Conservation (phyloP, 2,888 invertebrate species). For the Parnassius orleans region DNA sequence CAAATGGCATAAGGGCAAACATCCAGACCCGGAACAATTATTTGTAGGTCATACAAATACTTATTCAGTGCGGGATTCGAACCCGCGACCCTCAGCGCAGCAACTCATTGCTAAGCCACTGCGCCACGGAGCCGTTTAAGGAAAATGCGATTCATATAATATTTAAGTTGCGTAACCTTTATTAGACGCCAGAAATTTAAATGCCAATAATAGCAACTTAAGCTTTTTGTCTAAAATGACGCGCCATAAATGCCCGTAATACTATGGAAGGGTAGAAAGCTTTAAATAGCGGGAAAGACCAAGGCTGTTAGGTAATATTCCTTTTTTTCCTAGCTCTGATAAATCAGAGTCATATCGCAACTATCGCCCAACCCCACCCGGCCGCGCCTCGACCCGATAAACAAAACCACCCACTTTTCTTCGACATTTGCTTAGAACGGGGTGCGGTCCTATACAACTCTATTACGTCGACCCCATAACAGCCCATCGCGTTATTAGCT, state of each 20-base stretch:
- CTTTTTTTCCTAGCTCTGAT: constrained; percentile 54
- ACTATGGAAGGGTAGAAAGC: constrained; percentile 22
- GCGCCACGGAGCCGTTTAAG: no score
- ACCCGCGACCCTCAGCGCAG: no score
- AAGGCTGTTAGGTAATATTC: constrained; percentile 52
- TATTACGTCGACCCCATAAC: constrained; percentile 57
- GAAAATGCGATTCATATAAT: no score
- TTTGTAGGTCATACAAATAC: no score
- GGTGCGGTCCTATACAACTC: constrained; percentile 65
- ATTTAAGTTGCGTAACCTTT: no score
- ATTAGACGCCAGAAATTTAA: constrained; percentile 1
- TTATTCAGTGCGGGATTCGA: no score
- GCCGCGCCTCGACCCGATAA: constrained; percentile 61
- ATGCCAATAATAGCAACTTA: constrained; percentile 18
- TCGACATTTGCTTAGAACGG: constrained; percentile 61
- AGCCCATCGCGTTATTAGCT: constrained; percentile 56
- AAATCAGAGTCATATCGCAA: constrained; percentile 56
- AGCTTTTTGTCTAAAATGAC: constrained; percentile 18
- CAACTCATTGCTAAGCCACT: no score
- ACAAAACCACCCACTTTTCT: constrained; percentile 58
- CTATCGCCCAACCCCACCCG: constrained; percentile 49
- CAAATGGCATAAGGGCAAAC: no score
- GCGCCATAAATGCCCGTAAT: constrained; percentile 24
- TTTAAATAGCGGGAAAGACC: constrained; percentile 42
- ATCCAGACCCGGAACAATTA: no score